phyloP scores from a whole-genome alignment of 2,888 invertebrate species.

The Amiota communis region DNA sequence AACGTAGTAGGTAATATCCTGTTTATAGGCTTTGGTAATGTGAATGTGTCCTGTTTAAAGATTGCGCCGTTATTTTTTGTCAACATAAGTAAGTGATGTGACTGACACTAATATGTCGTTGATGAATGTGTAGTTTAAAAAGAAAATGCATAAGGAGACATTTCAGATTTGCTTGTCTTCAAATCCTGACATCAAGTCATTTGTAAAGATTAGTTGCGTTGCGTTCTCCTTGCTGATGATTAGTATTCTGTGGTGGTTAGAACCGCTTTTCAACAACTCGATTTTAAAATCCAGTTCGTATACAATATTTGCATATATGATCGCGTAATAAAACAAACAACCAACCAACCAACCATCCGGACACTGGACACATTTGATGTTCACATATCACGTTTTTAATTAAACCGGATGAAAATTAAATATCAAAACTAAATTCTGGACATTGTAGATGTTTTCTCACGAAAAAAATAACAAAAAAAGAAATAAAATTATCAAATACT shows the following conservation, averaged over 20 bases:
- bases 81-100: no score
- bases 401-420: constrained; percentile 5
- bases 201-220: constrained; percentile 53
- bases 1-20: no score
- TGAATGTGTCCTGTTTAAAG: no score
- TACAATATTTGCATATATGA: constrained; percentile 11
- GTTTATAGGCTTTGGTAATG: no score
- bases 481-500: constrained; percentile 2
- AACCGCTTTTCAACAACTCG: no score
- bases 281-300: background rate
- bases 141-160: constrained; percentile 1
- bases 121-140: constrained; percentile 35
- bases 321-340: constrained; percentile 1
- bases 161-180: constrained; percentile 41
- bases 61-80: no score
- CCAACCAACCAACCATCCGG: background rate
- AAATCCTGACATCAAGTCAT: constrained; percentile 45
- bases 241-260: constrained; percentile 13
- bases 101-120: constrained; percentile 42
- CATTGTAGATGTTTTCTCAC: background rate
- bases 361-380: background rate
- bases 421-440: background rate
- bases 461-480: background rate
- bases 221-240: background rate
- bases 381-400: background rate